These are phyloP conservation scores for Stenchaetothrips biformis DNA, from an alignment of 2,888 invertebrate genomes.

Conservation along the genomic window DNA sequence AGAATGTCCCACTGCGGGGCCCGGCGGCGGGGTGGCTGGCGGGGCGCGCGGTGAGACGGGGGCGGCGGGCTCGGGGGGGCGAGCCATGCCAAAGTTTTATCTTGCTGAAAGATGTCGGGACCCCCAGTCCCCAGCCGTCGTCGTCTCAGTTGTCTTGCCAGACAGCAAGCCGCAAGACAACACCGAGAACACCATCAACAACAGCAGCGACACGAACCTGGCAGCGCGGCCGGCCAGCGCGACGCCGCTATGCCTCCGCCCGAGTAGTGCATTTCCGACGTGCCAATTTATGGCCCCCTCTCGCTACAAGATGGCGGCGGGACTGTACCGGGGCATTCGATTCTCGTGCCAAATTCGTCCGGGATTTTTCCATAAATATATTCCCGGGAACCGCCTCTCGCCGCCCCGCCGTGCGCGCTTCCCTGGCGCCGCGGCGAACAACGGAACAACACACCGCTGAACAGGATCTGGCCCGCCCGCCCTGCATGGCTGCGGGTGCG, in stretches of 20 bases:
- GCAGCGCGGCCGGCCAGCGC: not conserved
- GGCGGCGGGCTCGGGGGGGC: not conserved
- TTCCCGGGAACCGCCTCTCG: not conserved
- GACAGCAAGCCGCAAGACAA: not conserved
- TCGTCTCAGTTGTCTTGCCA: not conserved
- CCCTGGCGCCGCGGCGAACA: not conserved
- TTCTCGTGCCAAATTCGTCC: constrained; percentile 20
- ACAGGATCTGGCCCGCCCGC: too few species aligned
- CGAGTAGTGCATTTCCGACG: constrained; percentile 9
- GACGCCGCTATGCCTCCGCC: not conserved
- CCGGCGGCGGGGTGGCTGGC: not conserved
- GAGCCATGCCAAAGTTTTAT: constrained; percentile 7
- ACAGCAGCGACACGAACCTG: not conserved
- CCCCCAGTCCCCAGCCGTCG: not conserved
- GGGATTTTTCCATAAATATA: constrained; percentile 22
- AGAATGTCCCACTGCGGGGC: too few species aligned
- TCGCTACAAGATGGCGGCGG: constrained; percentile 17
- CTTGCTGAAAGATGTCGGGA: constrained; percentile 8
- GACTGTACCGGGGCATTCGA: not conserved
- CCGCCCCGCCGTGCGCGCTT: too few species aligned
- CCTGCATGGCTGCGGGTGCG: too few species aligned
- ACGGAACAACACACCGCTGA: too few species aligned
- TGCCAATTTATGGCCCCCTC: constrained; percentile 7
- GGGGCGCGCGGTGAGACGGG: not conserved
- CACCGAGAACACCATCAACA: not conserved